Base-by-base conservation (phyloP, 2,888 invertebrate species). In the Watsonalla binaria region DNA sequence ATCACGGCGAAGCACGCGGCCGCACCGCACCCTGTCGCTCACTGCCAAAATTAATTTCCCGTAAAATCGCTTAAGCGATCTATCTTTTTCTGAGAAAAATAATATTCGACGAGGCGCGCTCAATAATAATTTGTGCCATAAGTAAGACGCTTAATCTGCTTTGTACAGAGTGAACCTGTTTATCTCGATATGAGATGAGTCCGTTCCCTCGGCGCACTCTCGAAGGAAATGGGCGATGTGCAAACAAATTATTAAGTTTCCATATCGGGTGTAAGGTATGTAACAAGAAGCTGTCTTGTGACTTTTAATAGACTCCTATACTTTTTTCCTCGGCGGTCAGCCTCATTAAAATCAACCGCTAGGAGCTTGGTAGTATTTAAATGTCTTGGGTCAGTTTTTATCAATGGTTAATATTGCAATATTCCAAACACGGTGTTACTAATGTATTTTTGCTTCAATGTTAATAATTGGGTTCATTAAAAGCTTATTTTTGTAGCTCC, bases 11-110 rank as follows among this genome's bases (percentile, higher is more conserved):
- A 63, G 64, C 64, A 55, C 64, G 60, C 58, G 65, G 66, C 65
- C 62, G 52, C 71, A 71, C 67, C 74, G 76, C 74, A 72, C 79
- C 80, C 77, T 83, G 86, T 86, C 86, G 84, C 81, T 87, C 82
- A 82, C 82, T 82, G 80, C 82, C 84, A 81, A 86, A 88, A 88
- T 88, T 87, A 88, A 88, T 88, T 87, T 84, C 74, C 81, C 82
- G 83, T 85, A 86, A 87, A 88, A 89, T 87, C 85, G 83, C 80
- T 79, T 78, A 79, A 85, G 76, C 83, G 83, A 89, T 90, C 86
- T 85, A 86, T 86, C 82, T 85, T 81, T 78, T 87, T 84, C 83
- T 68, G 72, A 82, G 85, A 87, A 86, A 85, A 84, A 84, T 82
- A 86, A 86, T 84, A 82, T 83, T 76, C 80, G 62, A 57, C 61